phyloP scores from a whole-genome alignment of 2,797 vertebrate species.

The Chelidonichthys spinosus region DNA sequence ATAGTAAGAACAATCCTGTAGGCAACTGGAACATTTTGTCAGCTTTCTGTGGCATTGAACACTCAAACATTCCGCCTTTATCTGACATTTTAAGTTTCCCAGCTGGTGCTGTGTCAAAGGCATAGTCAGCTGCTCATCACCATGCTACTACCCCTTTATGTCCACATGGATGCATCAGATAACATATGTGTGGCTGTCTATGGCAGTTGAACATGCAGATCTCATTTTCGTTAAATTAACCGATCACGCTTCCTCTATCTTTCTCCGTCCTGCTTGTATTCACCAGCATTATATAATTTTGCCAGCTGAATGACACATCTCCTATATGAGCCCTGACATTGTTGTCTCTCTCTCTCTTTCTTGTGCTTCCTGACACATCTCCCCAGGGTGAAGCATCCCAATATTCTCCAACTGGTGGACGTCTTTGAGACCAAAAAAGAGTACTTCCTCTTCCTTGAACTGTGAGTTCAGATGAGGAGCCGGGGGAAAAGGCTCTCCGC shows the following conservation, averaged over 20 bases:
- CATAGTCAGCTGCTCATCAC: slow-evolving; percentile 13
- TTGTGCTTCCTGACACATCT: slow-evolving; percentile 29
- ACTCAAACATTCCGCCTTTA: background rate
- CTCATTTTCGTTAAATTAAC: slow-evolving; percentile 10
- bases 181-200: slow-evolving; percentile 16
- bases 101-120: slow-evolving; percentile 18
- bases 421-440: slow-evolving; percentile 98
- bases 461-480: slow-evolving; percentile 87
- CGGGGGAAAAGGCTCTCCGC: slow-evolving; percentile 10
- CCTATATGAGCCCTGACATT: slow-evolving; percentile 12
- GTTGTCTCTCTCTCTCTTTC: slow-evolving; percentile 10
- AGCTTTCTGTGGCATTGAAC: background rate
- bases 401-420: slow-evolving; percentile 96
- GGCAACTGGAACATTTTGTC: background rate
- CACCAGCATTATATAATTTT: slow-evolving; percentile 20
- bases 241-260: background rate
- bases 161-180: slow-evolving; percentile 4
- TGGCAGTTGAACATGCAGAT: slow-evolving; percentile 3
- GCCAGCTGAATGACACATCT: slow-evolving; percentile 28
- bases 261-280: slow-evolving; percentile 22
- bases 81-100: background rate
- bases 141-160: background rate
- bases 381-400: slow-evolving; percentile 96
- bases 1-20: background rate
- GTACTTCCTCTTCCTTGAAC: slow-evolving; percentile 98